A percentile compares a stretch with the other conserved stretches of the same genome.
Evolutionary conservation across 2,888 invertebrate species (phyloP).

Genomic region (Brachypalpus laphriformis): DNA sequence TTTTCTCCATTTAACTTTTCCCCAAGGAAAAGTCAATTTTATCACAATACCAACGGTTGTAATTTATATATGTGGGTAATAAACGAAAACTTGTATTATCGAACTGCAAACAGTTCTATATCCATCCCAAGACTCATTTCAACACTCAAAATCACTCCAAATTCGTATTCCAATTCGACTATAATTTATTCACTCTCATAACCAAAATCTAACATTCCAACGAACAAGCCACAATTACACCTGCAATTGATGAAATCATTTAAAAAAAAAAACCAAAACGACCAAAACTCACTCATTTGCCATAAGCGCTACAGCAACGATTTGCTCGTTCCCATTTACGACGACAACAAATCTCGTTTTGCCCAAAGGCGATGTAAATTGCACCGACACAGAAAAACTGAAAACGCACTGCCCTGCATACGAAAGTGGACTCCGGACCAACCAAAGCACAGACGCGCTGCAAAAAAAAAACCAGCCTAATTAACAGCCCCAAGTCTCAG

Average conservation of each 20-base stretch:
- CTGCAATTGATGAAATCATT: background rate
- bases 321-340: constrained; percentile 46
- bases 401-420: constrained; percentile 34
- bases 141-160: no score
- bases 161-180: background rate
- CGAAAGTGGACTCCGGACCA: constrained; percentile 17
- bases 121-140: no score
- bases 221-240: background rate
- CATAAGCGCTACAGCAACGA: constrained; percentile 25
- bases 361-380: constrained; percentile 59
- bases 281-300: constrained; percentile 28
- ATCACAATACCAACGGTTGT: no score
- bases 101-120: no score
- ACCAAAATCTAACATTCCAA: background rate
- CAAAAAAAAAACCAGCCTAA: constrained; percentile 41
- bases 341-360: constrained; percentile 17
- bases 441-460: background rate
- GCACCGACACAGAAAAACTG: constrained; percentile 47
- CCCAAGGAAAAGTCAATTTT: no score
- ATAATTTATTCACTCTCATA: background rate
- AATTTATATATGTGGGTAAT: no score
- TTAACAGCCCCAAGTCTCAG: constrained; percentile 55
- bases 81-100: no score
- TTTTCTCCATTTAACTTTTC: no score
- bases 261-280: background rate